Evolutionary conservation across 2,113 vertebrate species (phyloP), one percentile per base, ranked within the genome.

Genomic region (Pseudolaguvia tuberculata): DNA sequence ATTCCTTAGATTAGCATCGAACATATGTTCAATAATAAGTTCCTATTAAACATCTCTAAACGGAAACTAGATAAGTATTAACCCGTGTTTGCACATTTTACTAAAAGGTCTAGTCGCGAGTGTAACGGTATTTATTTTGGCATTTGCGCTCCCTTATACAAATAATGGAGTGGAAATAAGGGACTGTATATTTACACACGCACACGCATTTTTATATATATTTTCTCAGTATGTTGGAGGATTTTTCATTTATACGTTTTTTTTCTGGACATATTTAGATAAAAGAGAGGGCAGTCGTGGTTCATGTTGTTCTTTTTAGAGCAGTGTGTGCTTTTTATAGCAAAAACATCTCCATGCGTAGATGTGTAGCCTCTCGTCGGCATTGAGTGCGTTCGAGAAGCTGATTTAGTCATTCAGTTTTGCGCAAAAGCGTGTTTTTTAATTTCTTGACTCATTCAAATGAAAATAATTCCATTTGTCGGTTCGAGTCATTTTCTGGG

Each of bases 61-160:
- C 18, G 15, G 21, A 17, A 67, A 67, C 6, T 4, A 4, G 17
- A 2, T 18, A 1, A 13, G 29, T 45, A 67, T 25, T 67, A 66
- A 27, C 21, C 42, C 10, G 15, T 23, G 5, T 67, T 50, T 67
- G 3, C 2, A 20, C 4, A 2, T 65, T 65, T 23, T 65, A 21
- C 39, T 15, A 11, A 17, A 31, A 52, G 17, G 23, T 9, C 50
- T 12, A 0, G 2, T 9, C 18, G n/a, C 23, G 5, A 13, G 67
- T 81, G 79, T 81, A 75, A 81, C 71, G 79, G 75, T 57, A 78
- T 81, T 75, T 78, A 65, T 74, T 65, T 61, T 65, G 21, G 14
- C 69, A 56, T 23, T 29, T 27, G 52, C 69, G 57, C 52, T 57
- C 53, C 69, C 69, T 23, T 35, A 23, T 35, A 45, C 9, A 48